Evolutionary conservation across 2,888 invertebrate genomes (phyloP).

Genomic region (Chirona hameri): DNA sequence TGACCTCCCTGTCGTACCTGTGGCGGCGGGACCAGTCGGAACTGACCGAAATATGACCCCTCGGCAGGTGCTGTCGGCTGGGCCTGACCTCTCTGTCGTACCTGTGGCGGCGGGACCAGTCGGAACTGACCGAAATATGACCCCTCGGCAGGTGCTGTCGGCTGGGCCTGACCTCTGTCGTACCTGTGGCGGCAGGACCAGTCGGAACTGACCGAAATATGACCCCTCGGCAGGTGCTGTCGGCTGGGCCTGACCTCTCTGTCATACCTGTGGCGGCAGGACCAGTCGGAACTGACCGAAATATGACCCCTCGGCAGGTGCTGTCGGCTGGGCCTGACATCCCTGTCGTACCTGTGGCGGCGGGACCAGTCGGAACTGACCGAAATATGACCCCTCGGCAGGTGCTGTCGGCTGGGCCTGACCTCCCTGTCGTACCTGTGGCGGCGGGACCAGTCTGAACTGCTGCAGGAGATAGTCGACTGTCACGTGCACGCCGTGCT

Average conservation of each 20-base stretch:
- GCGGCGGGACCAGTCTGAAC: conserved; percentile 89
- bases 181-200: not conserved
- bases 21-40: conserved; percentile 95
- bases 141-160: not conserved
- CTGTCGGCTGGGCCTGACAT: conserved; percentile 56
- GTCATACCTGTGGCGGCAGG: not conserved
- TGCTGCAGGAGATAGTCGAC: conserved; percentile 94
- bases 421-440: conserved; percentile 90
- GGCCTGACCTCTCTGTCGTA: not conserved
- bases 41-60: too few relatives aligned
- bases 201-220: too few relatives aligned
- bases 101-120: not conserved
- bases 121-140: too few relatives aligned
- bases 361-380: conserved; percentile 88
- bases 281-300: too few relatives aligned
- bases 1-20: conserved; percentile 85
- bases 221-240: not conserved
- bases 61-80: not conserved
- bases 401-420: conserved; percentile 84
- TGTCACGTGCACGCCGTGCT: conserved; percentile 88
- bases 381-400: conserved; percentile 68
- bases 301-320: not conserved
- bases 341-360: conserved; percentile 93
- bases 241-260: not conserved
- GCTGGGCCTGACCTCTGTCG: not conserved